Evolutionary conservation across 2,888 invertebrate species (phyloP), one percentile per base, ranked within the genome.

Genomic region (Odiellus spinosus): DNA sequence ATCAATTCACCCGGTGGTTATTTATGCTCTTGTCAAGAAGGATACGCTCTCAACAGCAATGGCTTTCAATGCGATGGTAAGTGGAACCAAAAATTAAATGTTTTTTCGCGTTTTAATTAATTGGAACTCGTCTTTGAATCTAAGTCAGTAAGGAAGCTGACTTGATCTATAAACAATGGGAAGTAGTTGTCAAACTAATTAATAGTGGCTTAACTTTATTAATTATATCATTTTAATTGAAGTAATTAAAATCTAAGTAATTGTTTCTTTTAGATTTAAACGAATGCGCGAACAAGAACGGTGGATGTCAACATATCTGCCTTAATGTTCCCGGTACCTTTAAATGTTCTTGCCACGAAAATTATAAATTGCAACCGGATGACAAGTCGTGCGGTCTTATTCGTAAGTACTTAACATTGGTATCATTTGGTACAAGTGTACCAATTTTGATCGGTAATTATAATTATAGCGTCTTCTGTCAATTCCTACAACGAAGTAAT

Each of bases 281-380:
- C 53, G 71, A 71, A 53, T 71, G 71, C 53, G 50, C 55, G 4
- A 50, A 53, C 11, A 63, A 63, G 2, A 58, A 56, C 3, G 63
- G 70, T 49, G 61, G 63, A 6, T 71, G 71, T 1, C 58, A 58
- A 5, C 65, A 66, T 52, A 57, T 60, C 18, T 71, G 71, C 54
- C 58, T 64, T 42, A 71, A 71, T 58, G 57, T 49, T 14, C 19
- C 36, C 2, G 49, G 52, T 3, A 46, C 52, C 12, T 49, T 26
- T 18, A n/a, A 40, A 6, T 52, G 52, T 36, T 45, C 47, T 15
- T 52, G 52, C 19, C 26, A 36, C 11, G 38, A 38, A 2, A 41
- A 38, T n/a, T 44, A 42, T 36, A 15, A 8, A n/a, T 33, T 50
- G 44, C 18, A 42, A 12, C 10, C 33, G 2, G 46, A 50, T 20